Conservation (phyloP, 2,888 invertebrate species). For the Cryptocheilus praepositus region DNA sequence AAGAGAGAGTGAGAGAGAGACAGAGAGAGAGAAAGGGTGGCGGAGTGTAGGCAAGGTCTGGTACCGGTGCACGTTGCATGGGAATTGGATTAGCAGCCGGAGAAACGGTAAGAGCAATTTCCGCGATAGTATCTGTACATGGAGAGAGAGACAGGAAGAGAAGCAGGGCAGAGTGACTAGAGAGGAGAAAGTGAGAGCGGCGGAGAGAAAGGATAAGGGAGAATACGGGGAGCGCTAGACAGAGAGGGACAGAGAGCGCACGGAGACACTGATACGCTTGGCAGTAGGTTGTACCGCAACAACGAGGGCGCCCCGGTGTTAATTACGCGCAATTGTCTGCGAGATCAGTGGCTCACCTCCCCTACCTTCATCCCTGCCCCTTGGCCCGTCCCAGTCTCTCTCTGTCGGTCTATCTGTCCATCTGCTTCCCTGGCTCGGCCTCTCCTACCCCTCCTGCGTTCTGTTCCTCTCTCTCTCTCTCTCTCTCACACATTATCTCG, state of each 20-base stretch:
- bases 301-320: constrained; percentile 39
- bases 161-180: no score
- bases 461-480: no score
- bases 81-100: constrained; percentile 52
- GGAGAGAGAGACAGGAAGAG: constrained; percentile 10
- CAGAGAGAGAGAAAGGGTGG: neutral
- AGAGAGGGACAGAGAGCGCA: constrained; percentile 8
- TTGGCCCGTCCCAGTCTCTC: constrained; percentile 8
- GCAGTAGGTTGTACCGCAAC: constrained; percentile 40
- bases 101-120: constrained; percentile 58
- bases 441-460: neutral
- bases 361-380: neutral
- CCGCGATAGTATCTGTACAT: constrained; percentile 47
- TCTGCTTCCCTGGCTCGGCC: neutral
- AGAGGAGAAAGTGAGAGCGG: neutral
- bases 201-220: neutral
- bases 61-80: constrained; percentile 31
- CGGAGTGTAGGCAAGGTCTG: no score
- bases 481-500: constrained; percentile 14
- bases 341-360: constrained; percentile 39
- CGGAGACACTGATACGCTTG: constrained; percentile 40
- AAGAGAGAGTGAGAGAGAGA: neutral
- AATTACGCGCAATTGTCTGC: constrained; percentile 57
- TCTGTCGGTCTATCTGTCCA: neutral
- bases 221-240: neutral